Evolutionary conservation across 2,888 invertebrate genomes (phyloP).

Genomic region (Luffia ferchaultella): DNA sequence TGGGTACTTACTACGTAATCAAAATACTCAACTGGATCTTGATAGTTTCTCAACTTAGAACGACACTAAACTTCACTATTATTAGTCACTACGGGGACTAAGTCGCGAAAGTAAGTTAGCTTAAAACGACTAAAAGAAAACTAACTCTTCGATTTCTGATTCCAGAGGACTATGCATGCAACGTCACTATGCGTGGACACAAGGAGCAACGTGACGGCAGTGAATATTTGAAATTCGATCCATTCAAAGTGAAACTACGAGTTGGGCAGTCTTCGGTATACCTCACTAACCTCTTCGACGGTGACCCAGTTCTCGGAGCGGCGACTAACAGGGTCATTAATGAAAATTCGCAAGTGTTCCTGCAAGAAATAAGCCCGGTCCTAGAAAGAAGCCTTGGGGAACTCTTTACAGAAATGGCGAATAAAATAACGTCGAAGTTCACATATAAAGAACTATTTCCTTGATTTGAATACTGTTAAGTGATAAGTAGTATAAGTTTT

Average conservation of each 20-base stretch:
- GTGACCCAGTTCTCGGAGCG: conserved; percentile 70
- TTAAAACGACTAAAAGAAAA: no score
- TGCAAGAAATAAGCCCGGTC: conserved; percentile 73
- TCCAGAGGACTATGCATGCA: conserved; percentile 71
- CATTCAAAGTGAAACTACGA: conserved; percentile 67
- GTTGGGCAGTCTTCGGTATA: conserved; percentile 68
- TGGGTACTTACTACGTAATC: no score
- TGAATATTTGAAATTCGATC: conserved; percentile 69
- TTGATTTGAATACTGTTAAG: no score
- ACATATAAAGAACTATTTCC: conserved; percentile 77
- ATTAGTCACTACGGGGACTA: no score
- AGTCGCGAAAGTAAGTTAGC: no score
- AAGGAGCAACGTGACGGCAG: conserved; percentile 63
- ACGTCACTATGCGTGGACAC: conserved; percentile 70
- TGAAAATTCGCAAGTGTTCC: conserved; percentile 70
- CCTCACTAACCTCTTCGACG: conserved; percentile 72
- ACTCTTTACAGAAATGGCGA: conserved; percentile 74
- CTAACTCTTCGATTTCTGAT: no score
- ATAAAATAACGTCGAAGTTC: conserved; percentile 73
- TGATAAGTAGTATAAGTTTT: no score
- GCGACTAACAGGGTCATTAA: conserved; percentile 74
- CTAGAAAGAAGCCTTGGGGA: conserved; percentile 70
- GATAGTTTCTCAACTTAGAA: no score
- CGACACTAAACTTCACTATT: no score
- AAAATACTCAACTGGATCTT: no score